Evolutionary conservation across 2,797 vertebrate genomes (phyloP), one percentile per base, ranked within the genome.

Genomic region (Limosa lapponica): DNA sequence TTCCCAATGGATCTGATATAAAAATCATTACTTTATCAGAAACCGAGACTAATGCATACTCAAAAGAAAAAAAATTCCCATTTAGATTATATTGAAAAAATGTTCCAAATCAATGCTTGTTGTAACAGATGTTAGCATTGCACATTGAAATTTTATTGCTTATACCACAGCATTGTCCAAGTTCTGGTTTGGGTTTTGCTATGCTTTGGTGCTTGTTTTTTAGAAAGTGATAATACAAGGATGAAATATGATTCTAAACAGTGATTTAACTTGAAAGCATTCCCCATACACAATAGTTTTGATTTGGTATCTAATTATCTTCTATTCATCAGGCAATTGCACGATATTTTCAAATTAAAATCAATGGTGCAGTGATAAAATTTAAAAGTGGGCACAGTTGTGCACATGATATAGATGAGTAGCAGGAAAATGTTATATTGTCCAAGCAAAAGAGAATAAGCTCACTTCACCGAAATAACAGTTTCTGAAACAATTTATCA

Each of bases 281-380:
- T 44, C 30, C 51, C 27, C 39, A 1, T 16, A 54, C 41, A 61
- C 55, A 65, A 30, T 73, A 44, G 44, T 72, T 89, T 87, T 90
- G 69, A 54, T 87, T 93, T 3, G 14, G 34, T 80, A n/a, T 90
- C 59, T 84, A 81, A 77, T 93, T 80, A 58, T 72, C 22, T 64
- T 87, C 54, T 34, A 44, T 90, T 83, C 64, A 84, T 62, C 39
- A 81, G 64, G 18, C 27, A 80, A 48, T 84, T 83, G 70, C 58
- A 84, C 43, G 32, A 55, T 79, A 91, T 82, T 85, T 93, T 91
- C 62, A 82, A 86, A 89, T 93, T 79, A 93, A 89, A 91, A 91
- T 69, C 3, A 4, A 13, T 70, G 49, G 39, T 54, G 55, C 49
- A 69, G 28, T 73, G 65, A 54, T 78, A 78, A 93, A 78, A 69